phyloP scores from a whole-genome alignment of 2,797 vertebrate genomes.

The Stomatorhinus walkeri region DNA sequence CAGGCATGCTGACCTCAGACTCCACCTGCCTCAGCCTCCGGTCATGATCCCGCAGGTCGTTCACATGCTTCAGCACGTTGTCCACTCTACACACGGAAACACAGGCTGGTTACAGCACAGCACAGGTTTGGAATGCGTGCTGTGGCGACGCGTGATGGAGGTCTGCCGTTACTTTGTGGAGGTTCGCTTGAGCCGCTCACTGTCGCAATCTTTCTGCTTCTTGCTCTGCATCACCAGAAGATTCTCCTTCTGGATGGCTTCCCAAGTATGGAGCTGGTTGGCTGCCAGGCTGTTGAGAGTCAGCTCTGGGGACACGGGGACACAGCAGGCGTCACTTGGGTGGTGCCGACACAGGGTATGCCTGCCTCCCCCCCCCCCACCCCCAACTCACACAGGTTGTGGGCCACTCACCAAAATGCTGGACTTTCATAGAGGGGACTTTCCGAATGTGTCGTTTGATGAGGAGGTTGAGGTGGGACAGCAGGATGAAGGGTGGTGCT shows the following conservation, averaged over 20 bases:
- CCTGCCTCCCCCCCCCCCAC: too few relatives aligned
- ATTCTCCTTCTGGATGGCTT: constrained; percentile 74
- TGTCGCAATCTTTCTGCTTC: constrained; percentile 64
- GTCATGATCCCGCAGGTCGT: constrained; percentile 66
- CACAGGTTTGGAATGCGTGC: background rate
- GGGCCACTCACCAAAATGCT: constrained; percentile 65
- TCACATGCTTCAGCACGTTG: constrained; percentile 65
- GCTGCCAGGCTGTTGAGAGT: constrained; percentile 48
- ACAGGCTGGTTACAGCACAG: constrained; percentile 22
- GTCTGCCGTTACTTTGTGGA: constrained; percentile 64
- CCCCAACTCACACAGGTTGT: background rate
- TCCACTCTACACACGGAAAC: constrained; percentile 63
- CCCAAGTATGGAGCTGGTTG: constrained; percentile 69
- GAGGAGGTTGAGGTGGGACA: constrained; percentile 71
- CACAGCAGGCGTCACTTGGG: background rate
- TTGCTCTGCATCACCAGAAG: constrained; percentile 60
- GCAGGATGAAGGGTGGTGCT: constrained; percentile 75
- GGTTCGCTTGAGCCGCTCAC: constrained; percentile 62
- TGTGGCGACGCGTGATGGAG: background rate
- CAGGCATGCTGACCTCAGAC: constrained; percentile 56
- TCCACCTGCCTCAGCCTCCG: constrained; percentile 64
- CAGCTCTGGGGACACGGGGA: constrained; percentile 48
- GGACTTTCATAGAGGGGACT: constrained; percentile 44
- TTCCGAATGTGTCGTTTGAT: constrained; percentile 53
- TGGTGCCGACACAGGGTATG: background rate